Base-by-base conservation (phyloP, 2,113 vertebrate genomes). In the Struthio camelus region DNA sequence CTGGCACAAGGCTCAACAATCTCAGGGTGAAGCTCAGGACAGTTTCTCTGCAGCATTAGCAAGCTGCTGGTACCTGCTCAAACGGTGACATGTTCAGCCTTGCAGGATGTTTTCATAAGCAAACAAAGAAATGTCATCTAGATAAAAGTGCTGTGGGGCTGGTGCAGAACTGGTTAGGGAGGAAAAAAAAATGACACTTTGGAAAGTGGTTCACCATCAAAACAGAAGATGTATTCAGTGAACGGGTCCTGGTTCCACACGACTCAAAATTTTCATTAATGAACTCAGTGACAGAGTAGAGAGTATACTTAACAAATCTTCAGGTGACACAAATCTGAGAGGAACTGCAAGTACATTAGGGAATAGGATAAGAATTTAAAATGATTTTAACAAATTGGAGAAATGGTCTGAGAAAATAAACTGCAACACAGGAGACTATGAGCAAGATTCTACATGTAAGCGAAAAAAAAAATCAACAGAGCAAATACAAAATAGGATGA, bases 11-110 rank as follows among this genome's bases (percentile, higher is more conserved):
- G 59, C 9, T 90, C 24, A 51, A 80, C 56, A 80, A 56, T 8
- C 54, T 53, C 11, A 27, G 77, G 81, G 44, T 58, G 56, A 80
- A 65, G 44, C 85, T 66, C 34, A 16, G 76, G 67, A 54, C 1
- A 5, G 77, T 83, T 90, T 85, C 65, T 82, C 96, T 48, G 69
- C 73, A 81, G 89, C 51, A 56, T 25, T 72, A 76, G 70, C 58
- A 78, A 80, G 36, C 53, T 61, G 25, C 50, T 70, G 67, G 24
- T 87, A 85, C 90, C 85, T 70, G 58, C 64, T 95, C 27, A 32
- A 85, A 78, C 2, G 5, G 59, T 11, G 54, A 67, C 54, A 42
- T 1, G 61, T 66, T 89, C 65, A 61, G 54, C 61, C 76, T 90
- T 83, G 82, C n/a, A 78, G 59, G 71, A 82, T 65, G 50, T 48